Evolutionary conservation across 2,797 vertebrate species (phyloP), one percentile per base, ranked within the genome.

Genomic region (Typhlichthys subterraneus): DNA sequence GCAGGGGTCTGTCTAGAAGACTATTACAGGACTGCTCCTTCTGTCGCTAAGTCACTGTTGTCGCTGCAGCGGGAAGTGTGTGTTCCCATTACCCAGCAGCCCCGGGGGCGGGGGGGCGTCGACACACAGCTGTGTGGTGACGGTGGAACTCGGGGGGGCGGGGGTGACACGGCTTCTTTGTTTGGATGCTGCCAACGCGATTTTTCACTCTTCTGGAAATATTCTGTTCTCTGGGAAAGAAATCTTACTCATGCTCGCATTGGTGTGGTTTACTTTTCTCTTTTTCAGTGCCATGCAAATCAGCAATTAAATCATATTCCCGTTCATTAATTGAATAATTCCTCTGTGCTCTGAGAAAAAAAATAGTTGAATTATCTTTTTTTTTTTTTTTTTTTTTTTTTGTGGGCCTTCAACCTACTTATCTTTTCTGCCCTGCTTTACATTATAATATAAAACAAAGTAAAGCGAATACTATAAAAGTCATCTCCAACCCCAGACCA

Each of bases 51-150:
- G 54, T 62, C 4, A 2, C 23, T n/a, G 46, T 63, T 71, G 59
- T 49, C 42, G 12, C 67, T 19, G 52, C 45, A 42, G 23, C 0
- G 2, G 56, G 59, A 69, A 67, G 67, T 51, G 61, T 61, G 51
- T 64, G 76, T 79, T 75, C 13, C 65, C 47, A 56, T 74, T 77
- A 66, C 64, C 68, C 59, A 69, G 72, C 71, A 60, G 68, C 80
- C 68, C 61, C 2, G 3, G 64, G 69, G 75, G n/a, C n/a, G 38
- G 0, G 23, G 23, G 23, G 23, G 23, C 23, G 23, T 29, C 63
- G 62, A 75, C 73, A 69, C 75, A 64, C 73, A 69, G 76, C 77
- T 63, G 67, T 70, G 65, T 59, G 67, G 74, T 87, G 77, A 77
- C 61, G 69, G 74, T 76, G 64, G 59, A 72, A 50, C 17, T 51